These are phyloP conservation scores for Phaethornis superciliosus DNA, from an alignment of 2,113 vertebrate species.

Conservation along the genomic window DNA sequence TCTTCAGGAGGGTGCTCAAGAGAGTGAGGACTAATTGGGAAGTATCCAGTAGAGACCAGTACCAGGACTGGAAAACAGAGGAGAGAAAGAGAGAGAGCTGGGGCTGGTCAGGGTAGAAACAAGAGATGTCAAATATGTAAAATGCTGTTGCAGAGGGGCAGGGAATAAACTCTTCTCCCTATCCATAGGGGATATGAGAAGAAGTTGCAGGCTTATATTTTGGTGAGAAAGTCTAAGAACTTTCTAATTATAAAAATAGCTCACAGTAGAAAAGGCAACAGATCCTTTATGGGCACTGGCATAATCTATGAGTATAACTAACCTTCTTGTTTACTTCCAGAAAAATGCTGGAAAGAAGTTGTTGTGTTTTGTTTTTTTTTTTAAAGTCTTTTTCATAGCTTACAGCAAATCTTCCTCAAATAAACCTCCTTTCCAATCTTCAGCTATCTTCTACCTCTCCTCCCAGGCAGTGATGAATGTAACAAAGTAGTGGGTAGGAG, in stretches of 20 bases:
- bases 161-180: background rate
- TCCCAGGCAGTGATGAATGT: background rate
- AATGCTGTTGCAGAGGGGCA: background rate
- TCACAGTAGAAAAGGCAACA: background rate
- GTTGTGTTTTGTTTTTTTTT: background rate
- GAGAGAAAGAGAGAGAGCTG: background rate
- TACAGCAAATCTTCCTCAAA: background rate
- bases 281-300: background rate
- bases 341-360: background rate
- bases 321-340: slow-evolving; percentile 25
- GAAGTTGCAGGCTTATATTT: background rate
- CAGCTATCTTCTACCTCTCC: slow-evolving; percentile 25
- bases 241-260: background rate
- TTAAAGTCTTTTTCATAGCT: background rate
- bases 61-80: background rate
- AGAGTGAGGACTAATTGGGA: background rate
- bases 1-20: background rate
- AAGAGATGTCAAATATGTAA: background rate
- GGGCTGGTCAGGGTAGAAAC: background rate
- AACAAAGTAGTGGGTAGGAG: slow-evolving; percentile 44
- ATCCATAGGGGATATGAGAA: background rate
- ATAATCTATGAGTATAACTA: background rate
- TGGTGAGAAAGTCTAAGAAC: background rate
- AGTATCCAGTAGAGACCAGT: background rate
- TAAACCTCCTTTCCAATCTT: slow-evolving; percentile 26